Evolutionary conservation across 1,140 invertebrate species (phyloP).

Genomic region (Andrena cerasifolii): DNA sequence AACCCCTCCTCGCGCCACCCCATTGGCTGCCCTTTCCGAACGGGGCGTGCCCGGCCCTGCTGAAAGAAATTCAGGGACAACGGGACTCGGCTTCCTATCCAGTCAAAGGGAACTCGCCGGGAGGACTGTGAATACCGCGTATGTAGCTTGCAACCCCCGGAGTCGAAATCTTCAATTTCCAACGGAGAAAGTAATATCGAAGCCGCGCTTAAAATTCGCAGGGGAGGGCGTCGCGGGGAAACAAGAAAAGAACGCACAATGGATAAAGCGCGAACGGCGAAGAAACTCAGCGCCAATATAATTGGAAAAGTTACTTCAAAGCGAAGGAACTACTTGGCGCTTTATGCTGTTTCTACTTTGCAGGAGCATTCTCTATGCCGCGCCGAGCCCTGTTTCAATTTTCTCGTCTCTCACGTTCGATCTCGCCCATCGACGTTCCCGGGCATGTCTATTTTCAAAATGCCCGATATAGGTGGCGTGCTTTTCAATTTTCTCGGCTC

Average conservation of each 20-base stretch:
- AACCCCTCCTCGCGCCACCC: conserved; percentile 60
- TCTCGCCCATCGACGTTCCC: neutral
- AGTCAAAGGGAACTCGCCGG: no score
- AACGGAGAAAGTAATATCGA: neutral
- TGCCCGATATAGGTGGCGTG: neutral
- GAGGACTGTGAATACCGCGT: no score
- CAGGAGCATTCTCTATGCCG: neutral
- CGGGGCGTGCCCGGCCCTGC: conserved; percentile 66
- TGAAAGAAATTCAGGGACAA: neutral
- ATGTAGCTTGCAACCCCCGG: no score
- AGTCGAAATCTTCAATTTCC: neutral
- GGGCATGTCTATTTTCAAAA: neutral
- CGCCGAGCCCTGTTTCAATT: neutral
- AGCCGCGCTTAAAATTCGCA: neutral
- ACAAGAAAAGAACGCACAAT: neutral
- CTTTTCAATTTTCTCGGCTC: conserved; percentile 14
- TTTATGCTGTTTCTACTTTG: neutral
- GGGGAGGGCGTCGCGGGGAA: neutral
- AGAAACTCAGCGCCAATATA: neutral
- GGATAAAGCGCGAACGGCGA: neutral
- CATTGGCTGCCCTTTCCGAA: conserved; percentile 66
- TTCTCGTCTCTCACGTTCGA: neutral
- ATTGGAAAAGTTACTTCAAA: neutral
- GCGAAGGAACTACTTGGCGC: neutral
- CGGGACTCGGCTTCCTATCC: neutral